Percentiles rank a stretch among this genome's conserved stretches.
These are phyloP conservation scores for Mormyrus hasselquistii DNA, from an alignment of 2,797 vertebrate species.

Conservation along the genomic window DNA sequence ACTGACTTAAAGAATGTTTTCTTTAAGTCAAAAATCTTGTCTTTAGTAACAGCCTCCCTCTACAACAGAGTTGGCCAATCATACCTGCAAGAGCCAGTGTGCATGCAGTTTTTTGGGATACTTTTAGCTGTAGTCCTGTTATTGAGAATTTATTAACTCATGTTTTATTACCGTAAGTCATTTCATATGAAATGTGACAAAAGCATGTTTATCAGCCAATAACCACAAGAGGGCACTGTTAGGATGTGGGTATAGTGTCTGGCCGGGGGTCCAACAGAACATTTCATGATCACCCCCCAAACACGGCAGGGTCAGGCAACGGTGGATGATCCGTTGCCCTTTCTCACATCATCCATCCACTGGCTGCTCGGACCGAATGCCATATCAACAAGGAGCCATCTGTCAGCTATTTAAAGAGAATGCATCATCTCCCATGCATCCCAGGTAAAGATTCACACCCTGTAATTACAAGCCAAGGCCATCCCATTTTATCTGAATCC, in stretches of 20 bases:
- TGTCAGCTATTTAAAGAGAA: not conserved
- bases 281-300: not conserved
- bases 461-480: slow-evolving; percentile 1
- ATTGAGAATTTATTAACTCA: not conserved
- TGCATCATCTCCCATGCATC: not conserved
- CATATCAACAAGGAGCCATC: not conserved
- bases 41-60: too few relatives aligned
- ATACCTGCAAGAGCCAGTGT: not conserved
- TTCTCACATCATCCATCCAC: not conserved
- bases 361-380: not conserved
- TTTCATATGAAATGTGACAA: slow-evolving; percentile 16
- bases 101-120: not conserved
- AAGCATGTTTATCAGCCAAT: slow-evolving; percentile 13
- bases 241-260: not conserved
- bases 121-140: not conserved
- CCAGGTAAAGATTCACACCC: not conserved
- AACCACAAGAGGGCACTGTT: slow-evolving; percentile 4
- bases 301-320: not conserved
- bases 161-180: slow-evolving; percentile 25
- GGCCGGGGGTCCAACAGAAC: not conserved
- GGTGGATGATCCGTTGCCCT: not conserved
- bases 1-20: not conserved
- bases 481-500: not conserved
- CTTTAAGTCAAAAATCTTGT: too few relatives aligned
- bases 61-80: not conserved